These are phyloP conservation scores for Zeuzera pyrina DNA, from an alignment of 2,888 invertebrate species.

Conservation along the genomic window DNA sequence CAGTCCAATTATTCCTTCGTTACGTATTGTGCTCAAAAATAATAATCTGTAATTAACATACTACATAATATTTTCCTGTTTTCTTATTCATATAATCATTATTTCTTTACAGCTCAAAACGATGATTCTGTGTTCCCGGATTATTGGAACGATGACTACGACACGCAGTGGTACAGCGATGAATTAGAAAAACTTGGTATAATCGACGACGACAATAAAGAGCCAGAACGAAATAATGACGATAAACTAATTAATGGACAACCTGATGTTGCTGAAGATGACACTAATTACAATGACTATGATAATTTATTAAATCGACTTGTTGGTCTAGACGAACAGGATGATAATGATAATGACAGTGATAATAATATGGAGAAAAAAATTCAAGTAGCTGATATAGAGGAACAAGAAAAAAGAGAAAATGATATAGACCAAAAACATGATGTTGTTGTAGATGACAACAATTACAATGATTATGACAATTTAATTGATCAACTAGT, in stretches of 20 bases:
- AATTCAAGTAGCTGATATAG: background rate
- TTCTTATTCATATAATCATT: background rate
- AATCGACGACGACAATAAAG: constrained; percentile 11
- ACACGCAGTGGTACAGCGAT: constrained; percentile 17
- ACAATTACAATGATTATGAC: no score
- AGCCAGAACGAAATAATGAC: background rate
- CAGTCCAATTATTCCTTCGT: no score
- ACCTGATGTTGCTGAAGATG: constrained; percentile 1
- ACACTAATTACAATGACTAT: background rate
- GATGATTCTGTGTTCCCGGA: constrained; percentile 7
- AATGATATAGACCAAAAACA: no score
- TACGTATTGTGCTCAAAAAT: background rate
- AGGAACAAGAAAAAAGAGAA: constrained; percentile 8
- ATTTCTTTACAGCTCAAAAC: constrained; percentile 9
- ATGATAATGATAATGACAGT: constrained; percentile 8
- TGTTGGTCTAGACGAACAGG: constrained; percentile 9
- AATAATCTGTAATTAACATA: background rate
- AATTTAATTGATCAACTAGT: no score
- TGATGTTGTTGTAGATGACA: no score
- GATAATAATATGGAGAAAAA: constrained; percentile 1
- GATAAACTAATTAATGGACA: no score
- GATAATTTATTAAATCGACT: no score
- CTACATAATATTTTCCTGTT: background rate
- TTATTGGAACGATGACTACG: no score
- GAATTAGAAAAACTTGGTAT: constrained; percentile 13